Evolutionary conservation across 2,797 vertebrate genomes (phyloP).

Genomic region (Percopsis omiscomaycus): DNA sequence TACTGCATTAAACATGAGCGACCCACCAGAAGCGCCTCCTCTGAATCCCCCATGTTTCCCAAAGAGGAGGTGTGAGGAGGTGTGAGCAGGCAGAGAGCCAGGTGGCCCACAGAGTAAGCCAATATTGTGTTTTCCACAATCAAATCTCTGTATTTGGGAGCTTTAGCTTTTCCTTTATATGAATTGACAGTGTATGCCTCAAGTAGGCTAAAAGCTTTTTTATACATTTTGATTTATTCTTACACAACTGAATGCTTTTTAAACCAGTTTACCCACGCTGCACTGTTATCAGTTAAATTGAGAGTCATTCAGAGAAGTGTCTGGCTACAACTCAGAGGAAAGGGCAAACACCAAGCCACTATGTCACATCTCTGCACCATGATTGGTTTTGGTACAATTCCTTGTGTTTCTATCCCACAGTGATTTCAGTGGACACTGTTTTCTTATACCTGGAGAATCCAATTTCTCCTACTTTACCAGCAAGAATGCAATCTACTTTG

Average conservation of each 20-base stretch:
- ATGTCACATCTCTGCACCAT: constrained; percentile 30
- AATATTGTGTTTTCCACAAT: neutral
- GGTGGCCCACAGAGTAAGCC: constrained; percentile 21
- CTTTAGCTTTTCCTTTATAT: neutral
- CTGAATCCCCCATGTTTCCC: constrained; percentile 32
- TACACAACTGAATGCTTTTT: constrained; percentile 1
- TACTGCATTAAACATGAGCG: constrained; percentile 70
- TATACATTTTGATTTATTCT: neutral
- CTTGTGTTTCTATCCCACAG: constrained; percentile 37
- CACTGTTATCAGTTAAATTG: constrained; percentile 21
- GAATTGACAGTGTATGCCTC: neutral
- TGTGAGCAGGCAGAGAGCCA: constrained; percentile 48
- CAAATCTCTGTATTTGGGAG: neutral
- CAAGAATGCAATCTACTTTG: constrained; percentile 48
- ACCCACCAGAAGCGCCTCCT: constrained; percentile 72
- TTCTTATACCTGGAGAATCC: constrained; percentile 23
- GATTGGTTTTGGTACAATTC: constrained; percentile 48
- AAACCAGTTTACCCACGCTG: constrained; percentile 1
- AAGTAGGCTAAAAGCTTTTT: neutral
- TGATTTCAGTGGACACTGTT: constrained; percentile 19
- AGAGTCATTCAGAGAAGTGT: neutral
- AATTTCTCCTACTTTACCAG: constrained; percentile 36
- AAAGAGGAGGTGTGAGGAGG: constrained; percentile 34
- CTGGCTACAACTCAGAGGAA: constrained; percentile 5
- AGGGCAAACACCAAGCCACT: constrained; percentile 31